phyloP scores from a whole-genome alignment of 2,888 invertebrate genomes.

The Agriopis marginaria region DNA sequence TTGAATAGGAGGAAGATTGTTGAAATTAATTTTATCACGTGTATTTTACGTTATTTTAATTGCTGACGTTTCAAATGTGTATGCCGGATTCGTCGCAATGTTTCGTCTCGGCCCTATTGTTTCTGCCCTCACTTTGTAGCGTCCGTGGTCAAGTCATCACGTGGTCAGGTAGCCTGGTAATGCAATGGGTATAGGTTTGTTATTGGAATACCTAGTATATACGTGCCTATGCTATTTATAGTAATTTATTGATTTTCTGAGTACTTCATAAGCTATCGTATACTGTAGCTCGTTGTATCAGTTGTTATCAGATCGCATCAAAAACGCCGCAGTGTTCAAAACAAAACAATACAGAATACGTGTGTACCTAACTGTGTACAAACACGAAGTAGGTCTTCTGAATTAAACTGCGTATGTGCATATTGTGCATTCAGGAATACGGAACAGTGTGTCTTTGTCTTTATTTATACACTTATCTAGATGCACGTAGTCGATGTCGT shows the following conservation, averaged over 20 bases:
- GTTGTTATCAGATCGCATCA: slow-evolving; percentile 9
- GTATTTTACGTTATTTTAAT: too few species aligned
- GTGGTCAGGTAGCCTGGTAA: too few species aligned
- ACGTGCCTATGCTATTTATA: background rate
- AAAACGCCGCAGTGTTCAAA: slow-evolving; percentile 15
- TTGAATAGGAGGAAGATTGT: too few species aligned
- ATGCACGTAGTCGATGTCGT: too few species aligned
- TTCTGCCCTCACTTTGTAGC: too few species aligned
- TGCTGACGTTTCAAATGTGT: too few species aligned
- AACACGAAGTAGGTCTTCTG: background rate
- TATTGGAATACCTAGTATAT: background rate
- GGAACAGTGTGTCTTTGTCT: background rate
- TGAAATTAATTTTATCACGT: too few species aligned
- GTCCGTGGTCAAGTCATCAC: too few species aligned
- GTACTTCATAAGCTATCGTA: slow-evolving; percentile 8
- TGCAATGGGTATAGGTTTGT: background rate
- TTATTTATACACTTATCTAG: background rate
- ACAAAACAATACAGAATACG: slow-evolving; percentile 19
- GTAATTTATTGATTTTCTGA: slow-evolving; percentile 16
- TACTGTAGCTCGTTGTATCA: slow-evolving; percentile 9
- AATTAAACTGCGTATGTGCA: background rate
- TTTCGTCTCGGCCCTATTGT: too few species aligned
- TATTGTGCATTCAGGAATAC: background rate
- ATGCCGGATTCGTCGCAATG: too few species aligned
- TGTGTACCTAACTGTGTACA: slow-evolving; percentile 8